Percentiles rank a stretch among this genome's conserved stretches.
These are phyloP conservation scores for Timema podura DNA, from an alignment of 2,888 invertebrate genomes.

Conservation along the genomic window DNA sequence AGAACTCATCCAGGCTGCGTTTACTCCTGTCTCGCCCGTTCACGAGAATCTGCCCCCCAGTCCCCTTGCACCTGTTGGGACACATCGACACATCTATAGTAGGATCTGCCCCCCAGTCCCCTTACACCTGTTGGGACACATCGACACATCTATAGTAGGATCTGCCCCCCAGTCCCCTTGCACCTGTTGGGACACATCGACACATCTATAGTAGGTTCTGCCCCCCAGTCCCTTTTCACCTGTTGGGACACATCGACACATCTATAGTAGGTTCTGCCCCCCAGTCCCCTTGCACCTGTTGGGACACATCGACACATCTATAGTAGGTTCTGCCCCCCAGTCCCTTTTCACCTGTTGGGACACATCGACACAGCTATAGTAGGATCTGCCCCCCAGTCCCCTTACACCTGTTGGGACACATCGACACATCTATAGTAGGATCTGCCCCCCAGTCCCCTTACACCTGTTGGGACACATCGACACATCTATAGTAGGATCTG, in stretches of 20 bases:
- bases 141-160: constrained; percentile 45
- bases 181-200: constrained; percentile 47
- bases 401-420: constrained; percentile 59
- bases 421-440: too few relatives aligned
- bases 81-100: too few relatives aligned
- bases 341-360: constrained; percentile 65
- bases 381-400: constrained; percentile 69
- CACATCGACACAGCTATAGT: too few relatives aligned
- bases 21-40: constrained; percentile 65
- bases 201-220: constrained; percentile 52
- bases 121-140: constrained; percentile 50
- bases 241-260: constrained; percentile 38
- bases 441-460: constrained; percentile 65
- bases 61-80: constrained; percentile 58
- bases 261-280: constrained; percentile 62
- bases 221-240: constrained; percentile 67
- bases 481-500: too few relatives aligned
- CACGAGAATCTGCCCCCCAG: constrained; percentile 65
- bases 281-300: constrained; percentile 64
- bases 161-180: constrained; percentile 65
- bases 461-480: too few relatives aligned
- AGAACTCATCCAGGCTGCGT: constrained; percentile 47
- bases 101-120: constrained; percentile 69
- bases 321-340: constrained; percentile 65
- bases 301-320: too few relatives aligned